A percentile compares a stretch with the other conserved stretches of the same genome.
Conservation (phyloP, 1,140 invertebrate genomes). For the Aethina tumida region DNA sequence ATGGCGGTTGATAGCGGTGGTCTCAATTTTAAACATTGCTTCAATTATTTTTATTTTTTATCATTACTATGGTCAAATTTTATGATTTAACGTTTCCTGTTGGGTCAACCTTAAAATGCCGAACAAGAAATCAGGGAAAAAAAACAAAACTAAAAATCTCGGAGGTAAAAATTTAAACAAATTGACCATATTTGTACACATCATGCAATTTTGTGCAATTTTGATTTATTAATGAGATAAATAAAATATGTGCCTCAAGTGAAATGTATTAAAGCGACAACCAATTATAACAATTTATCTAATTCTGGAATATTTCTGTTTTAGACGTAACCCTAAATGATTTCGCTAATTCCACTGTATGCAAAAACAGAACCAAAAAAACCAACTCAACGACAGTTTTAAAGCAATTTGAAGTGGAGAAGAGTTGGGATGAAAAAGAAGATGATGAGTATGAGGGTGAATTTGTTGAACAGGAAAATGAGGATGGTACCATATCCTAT, state of each 20-base stretch:
- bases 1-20: slow-evolving; percentile 25
- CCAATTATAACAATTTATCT: no score
- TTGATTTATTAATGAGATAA: no score
- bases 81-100: slow-evolving; percentile 11
- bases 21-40: slow-evolving; percentile 15
- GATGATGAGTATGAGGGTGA: slow-evolving; percentile 42
- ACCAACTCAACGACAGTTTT: slow-evolving; percentile 34
- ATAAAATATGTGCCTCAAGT: no score
- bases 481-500: slow-evolving; percentile 40
- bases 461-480: slow-evolving; percentile 38
- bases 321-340: slow-evolving; percentile 57
- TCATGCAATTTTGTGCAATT: no score
- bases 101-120: slow-evolving; percentile 15
- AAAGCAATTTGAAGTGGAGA: slow-evolving; percentile 35
- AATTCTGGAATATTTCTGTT: slow-evolving; percentile 34
- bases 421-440: slow-evolving; percentile 48
- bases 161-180: slow-evolving; percentile 25
- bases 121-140: slow-evolving; percentile 23
- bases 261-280: no score
- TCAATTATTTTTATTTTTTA: slow-evolving; percentile 14
- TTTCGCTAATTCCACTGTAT: slow-evolving; percentile 47
- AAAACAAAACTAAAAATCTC: slow-evolving; percentile 15
- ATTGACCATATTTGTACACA: no score
- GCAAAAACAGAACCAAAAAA: slow-evolving; percentile 45
- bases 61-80: slow-evolving; percentile 13